Base-by-base conservation (phyloP, 1,140 invertebrate species). In the Temnothorax longispinosus region DNA sequence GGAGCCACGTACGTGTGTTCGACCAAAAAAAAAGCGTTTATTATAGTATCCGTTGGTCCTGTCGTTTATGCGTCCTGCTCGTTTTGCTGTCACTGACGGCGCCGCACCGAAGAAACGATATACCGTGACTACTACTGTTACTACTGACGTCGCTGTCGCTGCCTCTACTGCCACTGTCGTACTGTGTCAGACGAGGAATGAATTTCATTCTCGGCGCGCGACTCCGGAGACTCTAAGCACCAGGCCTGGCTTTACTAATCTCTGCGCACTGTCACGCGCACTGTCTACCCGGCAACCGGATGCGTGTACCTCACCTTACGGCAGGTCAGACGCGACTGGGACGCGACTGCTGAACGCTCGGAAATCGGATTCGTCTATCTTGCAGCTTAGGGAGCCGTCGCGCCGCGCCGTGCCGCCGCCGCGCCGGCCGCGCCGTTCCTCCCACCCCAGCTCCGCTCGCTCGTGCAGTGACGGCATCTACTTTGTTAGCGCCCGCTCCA, bases 171-270 rank as follows among this genome's bases (percentile, higher is more conserved):
- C 81, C 67, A 81, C 85, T 35, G 32, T 62, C 62, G 71, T 82
- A 47, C 65, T 84, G 54, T 60, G 58, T 75, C 86, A 56, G 47
- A 54, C 86, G 38, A 71, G 65, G 82, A 32, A 88, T 81, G 90
- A 90, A 91, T 91, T 92, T 92, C 91, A 92, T 92, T 92, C 87
- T 92, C 81, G 78, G 80, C 82, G 76, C 76, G 27, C 21, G 21
- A 60, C 13, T 77, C 32, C 35, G 11, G n/a, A 32, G 50, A 58
- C n/a, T 69, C 2, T 41, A 58, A 35, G 72, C 52, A 76, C 74
- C 27, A 54, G 74, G 15, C n/a, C 27, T 21, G 67, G 72, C 75
- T 87, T 44, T 44, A 21, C 64, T 6, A n/a, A 38, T 62, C 27
- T 54, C 84, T 88, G 27, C 88, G 77, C 67, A 60, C 72, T 69